These are phyloP conservation scores for Omphaloscelis lunosa DNA, from an alignment of 2,888 invertebrate species.

Conservation along the genomic window DNA sequence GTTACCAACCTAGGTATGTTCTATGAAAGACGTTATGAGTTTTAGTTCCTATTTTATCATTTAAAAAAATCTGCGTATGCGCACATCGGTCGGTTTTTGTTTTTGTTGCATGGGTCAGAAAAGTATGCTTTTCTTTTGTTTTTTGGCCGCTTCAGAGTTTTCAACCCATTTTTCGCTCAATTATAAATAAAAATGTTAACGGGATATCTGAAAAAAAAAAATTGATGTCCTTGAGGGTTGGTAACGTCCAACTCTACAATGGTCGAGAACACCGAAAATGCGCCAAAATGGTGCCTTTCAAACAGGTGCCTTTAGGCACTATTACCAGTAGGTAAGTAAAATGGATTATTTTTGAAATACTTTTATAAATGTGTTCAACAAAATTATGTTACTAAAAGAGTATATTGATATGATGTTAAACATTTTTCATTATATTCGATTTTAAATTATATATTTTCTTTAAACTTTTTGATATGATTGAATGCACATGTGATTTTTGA, in stretches of 20 bases:
- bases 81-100: not conserved
- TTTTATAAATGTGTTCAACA: constrained; percentile 54
- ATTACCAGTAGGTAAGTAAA: constrained; percentile 66
- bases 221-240: constrained; percentile 9
- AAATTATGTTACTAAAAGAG: constrained; percentile 50
- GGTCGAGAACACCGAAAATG: constrained; percentile 29
- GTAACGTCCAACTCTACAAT: constrained; percentile 11
- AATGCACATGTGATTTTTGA: constrained; percentile 59
- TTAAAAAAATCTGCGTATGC: not conserved
- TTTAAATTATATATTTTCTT: constrained; percentile 43
- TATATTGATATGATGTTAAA: constrained; percentile 61
- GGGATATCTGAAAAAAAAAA: not conserved
- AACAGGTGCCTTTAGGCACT: constrained; percentile 26
- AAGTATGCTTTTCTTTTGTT: not conserved
- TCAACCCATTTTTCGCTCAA: not conserved
- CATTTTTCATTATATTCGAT: constrained; percentile 54
- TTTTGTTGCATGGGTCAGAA: not conserved
- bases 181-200: not conserved
- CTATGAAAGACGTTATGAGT: not conserved
- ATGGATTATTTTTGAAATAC: constrained; percentile 42
- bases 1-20: constrained; percentile 8
- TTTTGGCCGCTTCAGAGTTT: not conserved
- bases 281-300: constrained; percentile 27
- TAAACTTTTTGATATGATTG: constrained; percentile 40
- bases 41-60: not conserved